Conservation (phyloP, 2,113 vertebrate species). For the Pycnonotus jocosus region DNA sequence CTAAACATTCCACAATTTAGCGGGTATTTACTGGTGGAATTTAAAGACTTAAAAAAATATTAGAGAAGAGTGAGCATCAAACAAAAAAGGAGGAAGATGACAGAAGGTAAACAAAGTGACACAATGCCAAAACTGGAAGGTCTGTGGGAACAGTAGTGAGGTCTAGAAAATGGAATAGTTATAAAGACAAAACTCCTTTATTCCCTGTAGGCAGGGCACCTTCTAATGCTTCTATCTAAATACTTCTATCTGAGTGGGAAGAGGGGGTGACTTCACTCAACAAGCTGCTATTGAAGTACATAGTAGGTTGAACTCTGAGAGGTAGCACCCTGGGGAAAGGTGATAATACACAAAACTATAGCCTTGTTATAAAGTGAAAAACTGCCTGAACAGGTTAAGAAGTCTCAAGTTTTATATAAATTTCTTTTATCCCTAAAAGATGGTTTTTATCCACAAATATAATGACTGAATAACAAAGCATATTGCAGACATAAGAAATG, state of each 20-base stretch:
- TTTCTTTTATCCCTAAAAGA: not conserved
- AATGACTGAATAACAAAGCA: not conserved
- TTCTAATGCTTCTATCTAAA: not conserved
- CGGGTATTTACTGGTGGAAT: not conserved
- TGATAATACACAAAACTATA: not conserved
- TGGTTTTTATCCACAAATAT: not conserved
- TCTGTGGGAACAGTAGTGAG: not conserved
- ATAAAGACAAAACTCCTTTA: not conserved
- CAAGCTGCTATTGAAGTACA: not conserved
- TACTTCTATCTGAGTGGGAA: not conserved
- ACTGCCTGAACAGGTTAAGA: not conserved
- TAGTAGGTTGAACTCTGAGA: not conserved
- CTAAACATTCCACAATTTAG: not conserved
- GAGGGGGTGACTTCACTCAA: not conserved
- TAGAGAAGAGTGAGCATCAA: not conserved
- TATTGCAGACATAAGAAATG: not conserved
- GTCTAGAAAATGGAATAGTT: not conserved
- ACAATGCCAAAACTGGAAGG: not conserved
- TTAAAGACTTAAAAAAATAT: not conserved
- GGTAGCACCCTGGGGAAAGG: not conserved
- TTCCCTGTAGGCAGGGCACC: not conserved
- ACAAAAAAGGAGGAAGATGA: not conserved
- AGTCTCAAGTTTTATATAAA: not conserved
- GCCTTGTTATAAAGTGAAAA: not conserved
- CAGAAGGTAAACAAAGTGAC: not conserved